Base-by-base conservation (phyloP, 2,113 vertebrate species). In the Scopus umbretta region DNA sequence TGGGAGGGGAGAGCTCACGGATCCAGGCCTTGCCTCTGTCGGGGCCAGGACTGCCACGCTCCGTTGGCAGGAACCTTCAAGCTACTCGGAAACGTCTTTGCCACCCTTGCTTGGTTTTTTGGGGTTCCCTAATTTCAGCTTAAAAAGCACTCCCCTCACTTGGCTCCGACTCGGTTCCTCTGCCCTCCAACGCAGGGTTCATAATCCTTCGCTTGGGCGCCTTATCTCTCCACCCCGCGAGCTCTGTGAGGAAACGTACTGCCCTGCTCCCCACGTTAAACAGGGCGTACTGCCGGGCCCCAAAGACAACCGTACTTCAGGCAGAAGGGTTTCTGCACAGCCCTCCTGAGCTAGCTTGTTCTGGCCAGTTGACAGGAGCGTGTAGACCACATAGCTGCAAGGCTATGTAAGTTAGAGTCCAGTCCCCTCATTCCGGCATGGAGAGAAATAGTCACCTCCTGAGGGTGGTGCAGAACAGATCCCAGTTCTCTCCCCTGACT, bases 351-450 rank as follows among this genome's bases (percentile, higher is more conserved):
- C 29, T 32, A 11, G 4, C 40, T 16, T 13, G 2, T 23, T 22
- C 71, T 13, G 23, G 26, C 11, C 23, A 13, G 38, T 2, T 9
- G 26, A 40, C 21, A 42, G 56, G 9, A 59, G 52, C n/a, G 4
- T 1, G 19, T 2, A 34, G 26, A 47, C 21, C 61, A 23, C 29
- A 2, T 1, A 7, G 22, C 62, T 45, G 42, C 5, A 16, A 9
- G n/a, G 67, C 42, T 43, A 13, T 43, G 42, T 43, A 43, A 8
- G 26, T 16, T 19, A n/a, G 40, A 45, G 42, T 11, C 45, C 42
- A 4, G 25, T 30, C 29, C 12, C 52, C 42, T 55, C 12, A 5
- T 6, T 45, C 12, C 7, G 45, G 30, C 49, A 6, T 2, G 53
- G 49, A 38, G 32, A 67, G 80, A 32, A 86, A 62, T 0, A 47